phyloP scores from a whole-genome alignment of 2,113 vertebrate species.

The Corythoichthys haematopterus region DNA sequence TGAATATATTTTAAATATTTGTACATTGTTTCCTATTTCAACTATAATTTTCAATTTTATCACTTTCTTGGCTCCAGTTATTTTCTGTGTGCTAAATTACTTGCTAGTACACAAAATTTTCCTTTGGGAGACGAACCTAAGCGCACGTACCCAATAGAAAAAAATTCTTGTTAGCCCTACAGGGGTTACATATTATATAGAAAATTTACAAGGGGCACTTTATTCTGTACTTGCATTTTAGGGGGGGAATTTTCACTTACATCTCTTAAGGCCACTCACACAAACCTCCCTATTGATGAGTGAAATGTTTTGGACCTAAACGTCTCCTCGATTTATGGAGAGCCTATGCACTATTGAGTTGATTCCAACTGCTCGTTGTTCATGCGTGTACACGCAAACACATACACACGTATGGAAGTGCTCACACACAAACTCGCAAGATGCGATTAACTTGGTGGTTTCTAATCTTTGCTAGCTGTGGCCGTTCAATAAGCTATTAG shows the following conservation, averaged over 20 bases:
- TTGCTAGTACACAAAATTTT: no score
- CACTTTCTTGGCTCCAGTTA: no score
- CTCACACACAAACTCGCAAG: neutral
- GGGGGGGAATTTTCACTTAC: slow-evolving; percentile 13
- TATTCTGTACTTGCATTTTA: neutral
- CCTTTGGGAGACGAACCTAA: no score
- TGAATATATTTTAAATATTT: no score
- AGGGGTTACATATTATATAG: no score
- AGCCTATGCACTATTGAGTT: slow-evolving; percentile 43
- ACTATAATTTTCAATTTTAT: no score
- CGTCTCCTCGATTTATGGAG: slow-evolving; percentile 61
- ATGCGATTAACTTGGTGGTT: slow-evolving; percentile 57
- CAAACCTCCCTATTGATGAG: slow-evolving; percentile 65
- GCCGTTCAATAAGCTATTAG: slow-evolving; percentile 75
- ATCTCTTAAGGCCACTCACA: neutral
- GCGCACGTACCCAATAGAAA: no score
- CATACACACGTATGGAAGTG: slow-evolving; percentile 12
- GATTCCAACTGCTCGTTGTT: slow-evolving; percentile 58
- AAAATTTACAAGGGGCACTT: neutral
- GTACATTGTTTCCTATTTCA: no score
- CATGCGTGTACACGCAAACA: slow-evolving; percentile 1
- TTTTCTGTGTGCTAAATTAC: no score
- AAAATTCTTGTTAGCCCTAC: no score
- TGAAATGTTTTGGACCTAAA: slow-evolving; percentile 65
- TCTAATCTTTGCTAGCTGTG: slow-evolving; percentile 64